These are phyloP conservation scores for Agrilus mali DNA, from an alignment of 2,888 invertebrate species.

Conservation along the genomic window DNA sequence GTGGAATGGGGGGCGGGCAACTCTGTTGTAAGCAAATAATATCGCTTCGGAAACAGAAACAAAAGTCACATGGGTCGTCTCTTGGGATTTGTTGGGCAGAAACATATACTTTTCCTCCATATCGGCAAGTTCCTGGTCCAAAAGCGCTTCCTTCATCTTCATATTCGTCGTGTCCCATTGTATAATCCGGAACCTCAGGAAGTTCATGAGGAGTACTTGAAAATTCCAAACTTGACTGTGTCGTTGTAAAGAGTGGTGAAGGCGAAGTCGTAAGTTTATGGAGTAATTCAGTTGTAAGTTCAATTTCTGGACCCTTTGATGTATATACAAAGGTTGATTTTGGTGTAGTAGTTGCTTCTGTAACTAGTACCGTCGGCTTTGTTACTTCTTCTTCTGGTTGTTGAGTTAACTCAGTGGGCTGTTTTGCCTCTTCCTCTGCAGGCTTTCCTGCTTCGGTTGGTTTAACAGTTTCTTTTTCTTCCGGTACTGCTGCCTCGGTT, in stretches of 20 bases:
- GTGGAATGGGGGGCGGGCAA: conserved; percentile 86
- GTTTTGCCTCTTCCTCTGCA: conserved; percentile 2
- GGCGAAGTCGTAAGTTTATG: too few relatives aligned
- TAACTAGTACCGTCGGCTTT: neutral
- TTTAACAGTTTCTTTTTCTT: conserved; percentile 7
- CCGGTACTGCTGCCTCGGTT: neutral
- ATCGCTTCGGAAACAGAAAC: conserved; percentile 93
- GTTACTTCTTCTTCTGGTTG: conserved; percentile 3
- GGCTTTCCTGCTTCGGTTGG: conserved; percentile 5
- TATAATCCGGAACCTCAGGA: conserved; percentile 28
- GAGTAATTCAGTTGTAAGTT: too few relatives aligned
- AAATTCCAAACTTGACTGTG: neutral
- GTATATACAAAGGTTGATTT: conserved; percentile 1
- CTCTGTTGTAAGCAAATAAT: conserved; percentile 92
- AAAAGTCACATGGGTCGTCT: conserved; percentile 91
- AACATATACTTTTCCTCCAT: conserved; percentile 84
- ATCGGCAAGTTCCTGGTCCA: conserved; percentile 83
- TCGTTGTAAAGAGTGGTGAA: too few relatives aligned
- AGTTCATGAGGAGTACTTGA: conserved; percentile 16
- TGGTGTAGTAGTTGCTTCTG: neutral
- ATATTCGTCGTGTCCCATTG: conserved; percentile 37
- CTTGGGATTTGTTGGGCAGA: conserved; percentile 91
- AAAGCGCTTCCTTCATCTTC: conserved; percentile 66
- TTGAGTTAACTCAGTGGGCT: conserved; percentile 1
- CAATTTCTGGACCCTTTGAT: neutral